Conservation (phyloP, 2,113 vertebrate genomes). For the Oreocharis arfaki region DNA sequence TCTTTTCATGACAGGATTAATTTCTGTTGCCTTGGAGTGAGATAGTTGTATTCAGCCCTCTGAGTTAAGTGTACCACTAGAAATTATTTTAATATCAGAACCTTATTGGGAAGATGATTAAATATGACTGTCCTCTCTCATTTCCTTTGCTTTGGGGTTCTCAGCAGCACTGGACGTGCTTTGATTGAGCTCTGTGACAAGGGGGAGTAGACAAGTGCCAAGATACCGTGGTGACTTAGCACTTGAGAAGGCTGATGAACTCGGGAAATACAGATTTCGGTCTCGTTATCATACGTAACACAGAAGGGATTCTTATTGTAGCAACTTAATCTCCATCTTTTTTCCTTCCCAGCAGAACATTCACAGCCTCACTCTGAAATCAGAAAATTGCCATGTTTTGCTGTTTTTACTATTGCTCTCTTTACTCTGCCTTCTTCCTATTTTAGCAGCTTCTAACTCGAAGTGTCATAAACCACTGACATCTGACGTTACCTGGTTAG, state of each 20-base stretch:
- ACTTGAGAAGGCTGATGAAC: background rate
- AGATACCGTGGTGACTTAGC: background rate
- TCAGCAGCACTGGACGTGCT: background rate
- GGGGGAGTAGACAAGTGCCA: background rate
- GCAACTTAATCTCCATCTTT: background rate
- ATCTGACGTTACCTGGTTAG: background rate
- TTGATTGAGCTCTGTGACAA: slow-evolving; percentile 37
- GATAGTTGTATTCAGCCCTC: background rate
- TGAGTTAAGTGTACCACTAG: background rate
- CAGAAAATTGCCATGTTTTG: background rate
- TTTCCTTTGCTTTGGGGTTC: slow-evolving; percentile 27
- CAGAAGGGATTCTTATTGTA: background rate
- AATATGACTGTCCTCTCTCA: slow-evolving; percentile 1
- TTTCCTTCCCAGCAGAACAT: background rate
- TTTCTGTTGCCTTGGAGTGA: background rate
- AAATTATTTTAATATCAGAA: background rate
- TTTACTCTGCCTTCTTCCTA: background rate
- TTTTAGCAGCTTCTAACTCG: background rate
- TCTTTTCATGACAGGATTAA: background rate
- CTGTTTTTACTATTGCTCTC: background rate
- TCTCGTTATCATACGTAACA: background rate
- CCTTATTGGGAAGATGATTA: background rate
- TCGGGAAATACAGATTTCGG: background rate
- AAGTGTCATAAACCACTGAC: background rate
- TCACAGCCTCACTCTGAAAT: background rate